Percentiles rank a stretch among this genome's conserved stretches.
Conservation (phyloP, 2,113 vertebrate species). For the Sakesphorus luctuosus region DNA sequence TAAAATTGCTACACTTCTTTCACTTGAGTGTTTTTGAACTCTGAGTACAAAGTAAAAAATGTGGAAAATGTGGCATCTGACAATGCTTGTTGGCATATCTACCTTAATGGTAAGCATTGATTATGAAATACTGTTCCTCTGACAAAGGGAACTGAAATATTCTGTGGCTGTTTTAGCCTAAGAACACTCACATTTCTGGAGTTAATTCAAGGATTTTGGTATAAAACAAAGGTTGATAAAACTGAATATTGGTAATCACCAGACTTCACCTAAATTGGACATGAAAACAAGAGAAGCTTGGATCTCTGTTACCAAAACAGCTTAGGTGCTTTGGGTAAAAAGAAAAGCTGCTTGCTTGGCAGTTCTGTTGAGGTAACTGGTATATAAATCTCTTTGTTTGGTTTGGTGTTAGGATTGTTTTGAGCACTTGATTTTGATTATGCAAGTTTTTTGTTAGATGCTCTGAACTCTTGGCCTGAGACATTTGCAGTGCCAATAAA, state of each 20-base stretch:
- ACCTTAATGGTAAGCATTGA: neutral
- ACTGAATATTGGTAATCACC: neutral
- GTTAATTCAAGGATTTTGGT: neutral
- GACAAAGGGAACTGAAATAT: neutral
- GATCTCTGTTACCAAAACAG: neutral
- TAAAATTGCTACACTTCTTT: neutral
- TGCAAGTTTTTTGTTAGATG: neutral
- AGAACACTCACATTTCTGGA: neutral
- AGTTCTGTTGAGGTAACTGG: slow-evolving; percentile 1
- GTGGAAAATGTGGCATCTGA: neutral
- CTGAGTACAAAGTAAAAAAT: neutral
- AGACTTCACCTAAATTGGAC: neutral
- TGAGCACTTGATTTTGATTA: neutral
- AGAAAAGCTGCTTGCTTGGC: neutral
- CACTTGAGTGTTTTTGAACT: neutral
- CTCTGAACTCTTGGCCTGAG: neutral
- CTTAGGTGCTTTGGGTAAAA: neutral
- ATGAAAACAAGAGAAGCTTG: neutral
- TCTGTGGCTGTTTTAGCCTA: neutral
- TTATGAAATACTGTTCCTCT: neutral
- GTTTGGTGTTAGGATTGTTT: neutral
- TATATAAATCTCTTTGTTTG: neutral
- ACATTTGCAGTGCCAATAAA: neutral
- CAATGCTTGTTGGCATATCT: neutral
- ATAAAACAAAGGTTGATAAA: neutral